Conservation (phyloP, 2,797 vertebrate species). For the Molossus alvarezi region DNA sequence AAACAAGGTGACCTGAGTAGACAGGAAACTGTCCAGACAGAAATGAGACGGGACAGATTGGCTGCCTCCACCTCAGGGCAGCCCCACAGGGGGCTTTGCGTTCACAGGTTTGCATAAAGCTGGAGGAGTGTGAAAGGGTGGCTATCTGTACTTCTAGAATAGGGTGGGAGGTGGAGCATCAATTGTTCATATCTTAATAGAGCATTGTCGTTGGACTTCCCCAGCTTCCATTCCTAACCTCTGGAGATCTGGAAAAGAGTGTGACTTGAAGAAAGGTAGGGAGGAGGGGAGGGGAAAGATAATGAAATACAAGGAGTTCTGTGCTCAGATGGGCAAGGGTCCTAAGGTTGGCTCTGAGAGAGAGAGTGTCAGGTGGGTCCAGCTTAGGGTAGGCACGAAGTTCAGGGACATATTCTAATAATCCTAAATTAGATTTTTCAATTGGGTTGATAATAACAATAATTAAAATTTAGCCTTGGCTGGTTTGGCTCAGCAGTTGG, state of each 20-base stretch:
- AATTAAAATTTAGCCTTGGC: background rate
- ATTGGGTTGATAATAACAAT: background rate
- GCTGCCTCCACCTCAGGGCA: background rate
- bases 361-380: background rate
- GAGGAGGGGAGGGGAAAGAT: background rate
- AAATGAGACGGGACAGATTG: background rate
- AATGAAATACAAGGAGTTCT: background rate
- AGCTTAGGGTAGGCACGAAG: background rate
- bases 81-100: background rate
- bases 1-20: background rate
- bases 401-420: background rate
- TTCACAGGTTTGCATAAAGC: background rate
- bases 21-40: background rate
- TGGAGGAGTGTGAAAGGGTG: background rate
- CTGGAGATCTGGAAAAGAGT: background rate
- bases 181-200: slow-evolving; percentile 58
- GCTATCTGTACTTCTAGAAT: background rate
- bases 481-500: too few relatives aligned
- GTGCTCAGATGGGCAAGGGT: background rate
- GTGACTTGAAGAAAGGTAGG: background rate
- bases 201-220: background rate
- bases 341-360: background rate
- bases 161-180: background rate
- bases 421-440: background rate
- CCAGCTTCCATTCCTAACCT: background rate